phyloP scores from a whole-genome alignment of 1,140 invertebrate genomes.

The Lasioglossum albipes region DNA sequence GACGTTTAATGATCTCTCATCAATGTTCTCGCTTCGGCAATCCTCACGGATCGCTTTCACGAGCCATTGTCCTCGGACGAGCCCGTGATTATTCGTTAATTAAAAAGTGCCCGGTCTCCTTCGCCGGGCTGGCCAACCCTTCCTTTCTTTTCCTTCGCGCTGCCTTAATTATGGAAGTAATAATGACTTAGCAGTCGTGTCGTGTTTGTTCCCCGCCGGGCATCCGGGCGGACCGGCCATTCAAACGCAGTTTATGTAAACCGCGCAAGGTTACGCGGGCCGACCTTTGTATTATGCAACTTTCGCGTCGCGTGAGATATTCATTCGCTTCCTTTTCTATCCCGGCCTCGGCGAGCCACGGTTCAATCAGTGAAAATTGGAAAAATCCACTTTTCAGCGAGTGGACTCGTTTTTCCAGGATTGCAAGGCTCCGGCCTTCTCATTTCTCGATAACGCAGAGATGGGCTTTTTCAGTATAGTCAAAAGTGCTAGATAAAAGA shows the following conservation, averaged over 20 bases:
- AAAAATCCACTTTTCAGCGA: too few species aligned
- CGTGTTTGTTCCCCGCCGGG: neutral
- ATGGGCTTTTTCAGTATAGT: too few species aligned
- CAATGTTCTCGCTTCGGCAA: slow-evolving; percentile 34
- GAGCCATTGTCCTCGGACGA: slow-evolving; percentile 52
- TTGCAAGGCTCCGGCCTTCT: too few species aligned
- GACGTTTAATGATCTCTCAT: slow-evolving; percentile 41
- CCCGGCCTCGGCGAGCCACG: neutral
- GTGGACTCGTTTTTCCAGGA: too few species aligned
- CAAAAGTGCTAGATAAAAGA: too few species aligned
- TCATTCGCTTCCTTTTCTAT: slow-evolving; percentile 32
- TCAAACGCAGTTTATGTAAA: slow-evolving; percentile 30
- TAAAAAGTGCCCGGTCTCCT: slow-evolving; percentile 26
- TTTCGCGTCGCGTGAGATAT: slow-evolving; percentile 13
- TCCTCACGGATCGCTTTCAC: slow-evolving; percentile 44
- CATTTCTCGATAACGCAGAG: too few species aligned
- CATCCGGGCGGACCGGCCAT: neutral
- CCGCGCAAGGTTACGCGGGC: slow-evolving; percentile 31
- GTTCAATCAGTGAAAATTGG: too few species aligned
- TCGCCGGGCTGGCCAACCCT: too few species aligned
- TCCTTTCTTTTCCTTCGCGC: neutral
- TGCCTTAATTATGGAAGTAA: slow-evolving; percentile 40
- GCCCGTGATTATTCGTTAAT: slow-evolving; percentile 54
- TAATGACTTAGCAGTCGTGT: slow-evolving; percentile 6
- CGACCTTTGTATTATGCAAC: slow-evolving; percentile 37